Base-by-base conservation (phyloP, 2,113 vertebrate genomes). In the Terrapene triunguis region DNA sequence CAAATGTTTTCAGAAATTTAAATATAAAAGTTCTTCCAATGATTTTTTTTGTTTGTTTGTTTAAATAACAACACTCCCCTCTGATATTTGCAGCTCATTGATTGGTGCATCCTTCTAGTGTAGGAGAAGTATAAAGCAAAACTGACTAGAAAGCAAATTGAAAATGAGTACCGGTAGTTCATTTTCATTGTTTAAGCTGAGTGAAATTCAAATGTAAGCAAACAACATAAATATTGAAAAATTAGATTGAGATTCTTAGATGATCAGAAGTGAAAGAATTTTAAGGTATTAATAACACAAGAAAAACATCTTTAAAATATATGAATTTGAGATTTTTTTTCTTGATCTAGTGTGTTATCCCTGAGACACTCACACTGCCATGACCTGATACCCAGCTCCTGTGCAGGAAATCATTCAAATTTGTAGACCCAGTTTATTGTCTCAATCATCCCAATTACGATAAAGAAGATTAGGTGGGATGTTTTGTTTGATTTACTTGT, bases 401-500 rank as follows among this genome's bases (percentile, higher is more conserved):
- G 17, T 38, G 17, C 22, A 72, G 65, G 65, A 72, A 72, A 72
- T 38, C 85, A 29, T 89, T 87, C 59, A 85, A 0, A 25, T 88
- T 91, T 96, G 90, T 88, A 38, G 81, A 9, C 7, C 4, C 8
- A 25, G 3, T 50, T 93, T 62, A 21, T 84, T 89, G 80, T 93
- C 80, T 83, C 65, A 69, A 1, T 0, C 22, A 53, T 83, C n/a
- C 55, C 74, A 93, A 93, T 82, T 8, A 84, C 48, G 85, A 81
- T 10, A 53, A 50, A 79, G 69, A 5, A 35, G 57, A 79, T 89
- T 91, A 72, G 65, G 35, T n/a, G 74, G 24, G 6, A 8, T 1
- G 24, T 85, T 72, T 86, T 93, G 8, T 83, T 90, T 90, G 59
- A 65, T 92, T 86, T 92, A 78, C 21, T 89, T 88, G 82, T 55